A percentile compares a stretch with the other conserved stretches of the same genome.
Evolutionary conservation across 1,140 invertebrate species (phyloP).

Genomic region (Drosophila neocordata): DNA sequence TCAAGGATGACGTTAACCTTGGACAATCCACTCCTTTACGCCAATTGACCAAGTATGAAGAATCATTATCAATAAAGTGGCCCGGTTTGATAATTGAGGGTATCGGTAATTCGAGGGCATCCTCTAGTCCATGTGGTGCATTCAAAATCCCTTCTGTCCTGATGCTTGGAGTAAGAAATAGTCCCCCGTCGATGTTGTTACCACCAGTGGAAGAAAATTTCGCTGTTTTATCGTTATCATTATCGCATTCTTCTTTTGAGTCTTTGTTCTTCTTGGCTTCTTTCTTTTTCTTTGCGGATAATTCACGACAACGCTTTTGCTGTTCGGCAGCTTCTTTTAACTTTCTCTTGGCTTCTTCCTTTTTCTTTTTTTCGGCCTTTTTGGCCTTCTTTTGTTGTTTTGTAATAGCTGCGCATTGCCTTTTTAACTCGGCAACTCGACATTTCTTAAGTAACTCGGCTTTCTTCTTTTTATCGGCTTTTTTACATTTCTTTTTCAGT

Average conservation of each 20-base stretch:
- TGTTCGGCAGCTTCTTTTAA: background rate
- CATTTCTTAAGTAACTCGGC: background rate
- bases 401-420: background rate
- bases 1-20: background rate
- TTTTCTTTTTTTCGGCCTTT: background rate
- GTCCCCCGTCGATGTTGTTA: background rate
- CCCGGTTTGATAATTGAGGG: background rate
- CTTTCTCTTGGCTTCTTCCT: background rate
- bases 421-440: background rate
- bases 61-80: background rate
- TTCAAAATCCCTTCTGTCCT: background rate
- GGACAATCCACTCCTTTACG: background rate
- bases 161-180: conserved; percentile 9
- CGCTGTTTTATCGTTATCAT: background rate
- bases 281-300: background rate
- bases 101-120: conserved; percentile 6
- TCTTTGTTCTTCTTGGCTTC: background rate
- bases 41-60: background rate
- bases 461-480: conserved; percentile 1
- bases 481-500: background rate
- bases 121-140: background rate
- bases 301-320: conserved; percentile 1
- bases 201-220: background rate
- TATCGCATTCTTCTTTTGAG: background rate
- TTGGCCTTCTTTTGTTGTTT: background rate